phyloP scores from a whole-genome alignment of 1,140 invertebrate species.

The Gryon sp. region DNA sequence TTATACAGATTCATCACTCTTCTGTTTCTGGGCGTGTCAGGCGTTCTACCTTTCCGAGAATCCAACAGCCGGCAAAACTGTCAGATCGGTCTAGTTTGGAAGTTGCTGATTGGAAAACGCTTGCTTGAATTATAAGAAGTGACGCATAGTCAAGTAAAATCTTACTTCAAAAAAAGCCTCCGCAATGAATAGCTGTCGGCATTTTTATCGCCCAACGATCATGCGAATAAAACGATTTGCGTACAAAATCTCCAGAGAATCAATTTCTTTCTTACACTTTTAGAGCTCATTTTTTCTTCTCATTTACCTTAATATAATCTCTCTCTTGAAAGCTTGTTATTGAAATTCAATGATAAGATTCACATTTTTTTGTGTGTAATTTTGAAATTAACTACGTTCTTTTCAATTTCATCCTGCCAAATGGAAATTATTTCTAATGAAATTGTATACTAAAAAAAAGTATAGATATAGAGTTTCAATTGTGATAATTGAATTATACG shows the following conservation, averaged over 20 bases:
- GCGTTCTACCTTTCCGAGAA: slow-evolving; percentile 60
- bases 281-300: too few relatives aligned
- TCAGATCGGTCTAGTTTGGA: slow-evolving; percentile 38
- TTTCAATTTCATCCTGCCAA: too few relatives aligned
- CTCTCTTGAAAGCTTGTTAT: too few relatives aligned
- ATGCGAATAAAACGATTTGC: neutral
- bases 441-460: too few relatives aligned
- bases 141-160: slow-evolving; percentile 56
- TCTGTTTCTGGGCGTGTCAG: slow-evolving; percentile 65
- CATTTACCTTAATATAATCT: too few relatives aligned
- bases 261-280: too few relatives aligned
- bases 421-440: too few relatives aligned
- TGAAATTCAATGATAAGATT: too few relatives aligned
- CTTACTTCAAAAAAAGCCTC: slow-evolving; percentile 53
- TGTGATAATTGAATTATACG: too few relatives aligned
- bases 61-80: slow-evolving; percentile 40
- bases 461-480: too few relatives aligned
- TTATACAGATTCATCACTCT: slow-evolving; percentile 72
- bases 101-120: slow-evolving; percentile 58
- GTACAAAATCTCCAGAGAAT: slow-evolving; percentile 39
- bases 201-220: slow-evolving; percentile 42
- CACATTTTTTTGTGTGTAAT: too few relatives aligned
- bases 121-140: slow-evolving; percentile 39
- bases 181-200: slow-evolving; percentile 49
- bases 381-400: too few relatives aligned